Base-by-base conservation (phyloP, 2,113 vertebrate genomes). In the Pongo abelii region DNA sequence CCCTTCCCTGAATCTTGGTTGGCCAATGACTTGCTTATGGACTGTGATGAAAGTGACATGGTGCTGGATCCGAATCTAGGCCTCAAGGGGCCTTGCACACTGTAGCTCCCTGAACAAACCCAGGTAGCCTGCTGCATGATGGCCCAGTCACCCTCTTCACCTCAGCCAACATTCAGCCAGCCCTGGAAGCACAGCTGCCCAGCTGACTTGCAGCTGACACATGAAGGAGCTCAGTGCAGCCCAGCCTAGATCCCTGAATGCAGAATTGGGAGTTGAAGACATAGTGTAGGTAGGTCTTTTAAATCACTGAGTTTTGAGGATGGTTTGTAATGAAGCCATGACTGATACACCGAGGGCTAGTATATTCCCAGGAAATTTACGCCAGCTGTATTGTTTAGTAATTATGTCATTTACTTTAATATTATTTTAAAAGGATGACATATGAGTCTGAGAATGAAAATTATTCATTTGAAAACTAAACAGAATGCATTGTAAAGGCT, bases 391-490 rank as follows among this genome's bases (percentile, higher is more conserved):
- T 50, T 86, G 55, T 40, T 72, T 48, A 11, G 9, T 79, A 67
- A 77, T 48, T 25, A 48, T 32, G 32, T 43, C 77, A 57, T 86
- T 92, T 75, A 46, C 46, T 74, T 90, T 88, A 48, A 46, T 52
- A 35, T 50, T 91, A 75, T 16, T 89, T 93, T 75, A 64, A 84
- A 79, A 67, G 64, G 48, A 40, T 94, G 59, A 79, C 55, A 52
- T 46, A 12, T 55, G 84, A 91, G 38, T 46, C 18, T 95, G 35
- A 83, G 95, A 96, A 86, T 78, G 64, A 94, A 80, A 78, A 48
- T 30, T 40, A 90, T 88, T 93, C 55, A 35, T 48, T 23, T 70
- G 50, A 91, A 64, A 89, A 91, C 25, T 30, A 84, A 96, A 86
- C n/a, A 9, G 69, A 85, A 79, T 75, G 12, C 7, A 59, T 55